These are phyloP conservation scores for Trichechus manatus DNA, from an alignment of 2,113 vertebrate species.

Conservation along the genomic window DNA sequence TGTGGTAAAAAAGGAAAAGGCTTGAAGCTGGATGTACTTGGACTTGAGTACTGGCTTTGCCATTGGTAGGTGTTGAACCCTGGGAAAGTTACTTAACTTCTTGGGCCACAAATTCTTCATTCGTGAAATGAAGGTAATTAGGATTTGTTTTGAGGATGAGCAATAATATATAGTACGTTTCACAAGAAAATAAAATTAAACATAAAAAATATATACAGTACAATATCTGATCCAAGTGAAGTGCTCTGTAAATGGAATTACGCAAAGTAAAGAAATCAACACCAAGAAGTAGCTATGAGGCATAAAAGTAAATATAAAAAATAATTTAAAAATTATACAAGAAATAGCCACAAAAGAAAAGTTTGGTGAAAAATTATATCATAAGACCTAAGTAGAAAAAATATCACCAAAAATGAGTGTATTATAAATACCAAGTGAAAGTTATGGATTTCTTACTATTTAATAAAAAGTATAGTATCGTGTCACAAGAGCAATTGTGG, in stretches of 20 bases:
- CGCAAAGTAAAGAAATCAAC: background rate
- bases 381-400: background rate
- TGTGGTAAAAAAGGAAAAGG: rapidly evolving
- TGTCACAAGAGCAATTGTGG: background rate
- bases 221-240: rapidly evolving
- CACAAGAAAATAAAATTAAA: too few relatives aligned
- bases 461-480: background rate
- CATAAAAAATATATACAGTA: too few relatives aligned
- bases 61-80: background rate
- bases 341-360: background rate
- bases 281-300: background rate
- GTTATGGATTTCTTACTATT: background rate
- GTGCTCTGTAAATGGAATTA: background rate
- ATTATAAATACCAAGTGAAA: background rate
- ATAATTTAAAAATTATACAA: background rate
- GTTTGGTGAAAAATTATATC: background rate
- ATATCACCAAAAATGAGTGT: background rate
- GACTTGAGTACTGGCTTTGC: background rate
- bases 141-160: background rate
- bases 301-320: background rate
- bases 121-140: background rate
- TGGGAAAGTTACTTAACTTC: background rate
- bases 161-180: rapidly evolving
- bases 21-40: rapidly evolving
- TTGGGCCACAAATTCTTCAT: background rate